phyloP scores from a whole-genome alignment of 2,113 vertebrate genomes.

The Neodontobutis hainanensis region DNA sequence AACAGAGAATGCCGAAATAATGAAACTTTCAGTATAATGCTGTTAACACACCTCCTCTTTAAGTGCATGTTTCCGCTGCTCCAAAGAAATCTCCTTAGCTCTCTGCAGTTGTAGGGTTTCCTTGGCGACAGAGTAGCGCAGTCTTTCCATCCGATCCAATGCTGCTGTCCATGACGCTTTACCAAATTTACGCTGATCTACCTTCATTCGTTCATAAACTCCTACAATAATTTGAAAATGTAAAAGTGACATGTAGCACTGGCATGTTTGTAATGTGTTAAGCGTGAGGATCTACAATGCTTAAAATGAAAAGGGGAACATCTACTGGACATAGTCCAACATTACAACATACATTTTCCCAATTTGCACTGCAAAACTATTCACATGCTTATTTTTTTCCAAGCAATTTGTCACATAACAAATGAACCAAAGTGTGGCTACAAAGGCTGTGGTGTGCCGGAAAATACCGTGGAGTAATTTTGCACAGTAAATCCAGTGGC shows the following conservation, averaged over 20 bases:
- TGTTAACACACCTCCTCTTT: slow-evolving; percentile 85
- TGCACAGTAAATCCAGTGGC: slow-evolving; percentile 33
- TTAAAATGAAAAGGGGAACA: slow-evolving; percentile 37
- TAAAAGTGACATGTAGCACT: neutral
- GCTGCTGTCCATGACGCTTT: slow-evolving; percentile 94
- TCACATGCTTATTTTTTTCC: slow-evolving; percentile 22
- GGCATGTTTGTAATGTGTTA: neutral
- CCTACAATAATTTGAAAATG: slow-evolving; percentile 70
- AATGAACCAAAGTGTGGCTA: slow-evolving; percentile 22
- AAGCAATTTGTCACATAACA: slow-evolving; percentile 15
- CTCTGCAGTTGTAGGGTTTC: slow-evolving; percentile 97
- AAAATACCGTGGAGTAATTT: slow-evolving; percentile 12
- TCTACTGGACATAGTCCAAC: slow-evolving; percentile 45
- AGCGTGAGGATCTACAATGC: too few species aligned
- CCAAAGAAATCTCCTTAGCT: slow-evolving; percentile 95
- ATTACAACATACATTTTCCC: slow-evolving; percentile 39
- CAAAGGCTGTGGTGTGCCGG: slow-evolving; percentile 17
- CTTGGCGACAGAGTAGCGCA: slow-evolving; percentile 93
- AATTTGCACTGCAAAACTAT: neutral
- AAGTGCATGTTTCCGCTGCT: slow-evolving; percentile 92
- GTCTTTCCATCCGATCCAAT: slow-evolving; percentile 93
- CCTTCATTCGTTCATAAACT: slow-evolving; percentile 92
- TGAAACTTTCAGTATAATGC: neutral
- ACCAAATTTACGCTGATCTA: slow-evolving; percentile 95
- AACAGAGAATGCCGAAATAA: neutral